Evolutionary conservation across 2,797 vertebrate species (phyloP), one percentile per base, ranked within the genome.

Genomic region (Crypturellus tataupa): DNA sequence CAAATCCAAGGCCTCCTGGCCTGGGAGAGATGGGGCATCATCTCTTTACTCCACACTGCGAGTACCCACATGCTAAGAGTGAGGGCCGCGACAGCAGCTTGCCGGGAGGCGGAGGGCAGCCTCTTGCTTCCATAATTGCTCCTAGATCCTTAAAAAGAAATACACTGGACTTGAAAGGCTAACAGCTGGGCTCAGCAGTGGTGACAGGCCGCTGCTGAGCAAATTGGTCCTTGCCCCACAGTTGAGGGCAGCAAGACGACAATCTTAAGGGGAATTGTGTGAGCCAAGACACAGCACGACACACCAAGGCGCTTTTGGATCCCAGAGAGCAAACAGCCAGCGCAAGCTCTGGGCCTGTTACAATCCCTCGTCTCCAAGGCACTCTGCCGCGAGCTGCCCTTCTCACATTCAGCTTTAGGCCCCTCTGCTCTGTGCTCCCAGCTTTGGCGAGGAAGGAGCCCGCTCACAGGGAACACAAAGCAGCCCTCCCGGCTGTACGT

Each of bases 371-470:
- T 96, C 94, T 88, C 37, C n/a, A 89, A 89, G 83, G 86, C 0
- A 56, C 93, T 81, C 81, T 51, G 88, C 86, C 78, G 73, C 24
- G 55, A 93, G 87, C 94, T 97, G 92, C 92, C 77, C 80, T 90
- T 80, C 92, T 85, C 92, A 97, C 83, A 96, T 93, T 95, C 92
- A 72, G 72, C 51, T 92, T 94, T 86, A 77, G 64, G 49, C 76
- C 86, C 46, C 91, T 33, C 33, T 83, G 79, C 47, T 94, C 76
- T 78, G 69, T 86, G 78, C 85, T 90, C 78, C 78, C 24, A 75
- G 49, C 85, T 94, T 47, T 33, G 75, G 72, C 63, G 9, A 78
- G 49, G 78, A 89, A 91, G 72, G 40, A 80, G 63, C 69, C 49
- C 29, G 67, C 23, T 44, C 75, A 21, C 3, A 73, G 27, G 51